Evolutionary conservation across 2,888 invertebrate genomes (phyloP).

Genomic region (Callosobruchus maculatus): DNA sequence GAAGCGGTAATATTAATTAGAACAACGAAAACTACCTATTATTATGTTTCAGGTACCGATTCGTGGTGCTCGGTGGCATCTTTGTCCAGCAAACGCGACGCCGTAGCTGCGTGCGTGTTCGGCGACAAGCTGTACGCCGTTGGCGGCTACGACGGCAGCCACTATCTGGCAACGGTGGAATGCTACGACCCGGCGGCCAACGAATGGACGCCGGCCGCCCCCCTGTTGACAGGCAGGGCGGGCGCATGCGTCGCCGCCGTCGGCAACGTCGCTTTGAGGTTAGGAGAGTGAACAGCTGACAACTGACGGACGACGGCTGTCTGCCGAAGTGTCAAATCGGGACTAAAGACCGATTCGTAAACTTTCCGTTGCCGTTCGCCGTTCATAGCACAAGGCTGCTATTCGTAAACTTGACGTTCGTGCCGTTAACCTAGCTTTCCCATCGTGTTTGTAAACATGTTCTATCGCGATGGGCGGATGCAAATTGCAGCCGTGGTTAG

Average conservation of each 20-base stretch:
- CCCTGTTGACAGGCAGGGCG: slow-evolving; percentile 79
- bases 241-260: slow-evolving; percentile 82
- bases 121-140: slow-evolving; percentile 79
- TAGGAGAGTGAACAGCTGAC: neutral
- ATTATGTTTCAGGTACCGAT: slow-evolving; percentile 74
- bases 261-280: slow-evolving; percentile 4
- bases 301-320: too few relatives aligned
- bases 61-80: slow-evolving; percentile 84
- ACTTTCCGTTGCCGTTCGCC: too few relatives aligned
- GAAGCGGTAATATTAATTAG: too few relatives aligned
- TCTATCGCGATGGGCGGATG: too few relatives aligned
- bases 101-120: slow-evolving; percentile 82
- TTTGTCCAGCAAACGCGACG: slow-evolving; percentile 80
- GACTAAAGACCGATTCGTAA: too few relatives aligned
- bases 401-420: too few relatives aligned
- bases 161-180: slow-evolving; percentile 83
- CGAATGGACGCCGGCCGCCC: slow-evolving; percentile 74
- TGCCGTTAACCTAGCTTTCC: too few relatives aligned
- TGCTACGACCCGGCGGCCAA: slow-evolving; percentile 82
- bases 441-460: too few relatives aligned
- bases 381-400: too few relatives aligned
- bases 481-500: too few relatives aligned
- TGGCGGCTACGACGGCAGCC: slow-evolving; percentile 90
- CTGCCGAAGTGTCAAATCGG: too few relatives aligned
- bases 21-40: too few relatives aligned